Conservation (phyloP, 2,113 vertebrate species). For the Alectura lathami region DNA sequence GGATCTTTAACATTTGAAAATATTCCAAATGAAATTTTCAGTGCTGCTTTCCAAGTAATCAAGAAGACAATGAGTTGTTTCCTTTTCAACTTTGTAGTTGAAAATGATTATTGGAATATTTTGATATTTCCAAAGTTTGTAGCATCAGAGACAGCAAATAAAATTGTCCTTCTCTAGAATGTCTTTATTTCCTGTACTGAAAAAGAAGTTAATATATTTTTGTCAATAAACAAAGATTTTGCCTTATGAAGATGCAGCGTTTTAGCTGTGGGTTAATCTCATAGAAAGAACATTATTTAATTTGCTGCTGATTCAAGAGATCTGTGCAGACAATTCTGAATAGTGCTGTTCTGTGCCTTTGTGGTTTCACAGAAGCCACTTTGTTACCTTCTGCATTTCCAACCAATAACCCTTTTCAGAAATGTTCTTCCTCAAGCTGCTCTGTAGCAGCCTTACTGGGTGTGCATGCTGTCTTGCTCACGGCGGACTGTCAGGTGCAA, state of each 20-base stretch:
- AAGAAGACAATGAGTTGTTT: not conserved
- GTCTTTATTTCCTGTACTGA: slow-evolving; percentile 59
- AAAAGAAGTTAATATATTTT: slow-evolving; percentile 59
- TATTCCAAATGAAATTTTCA: slow-evolving; percentile 22
- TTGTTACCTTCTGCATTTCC: not conserved
- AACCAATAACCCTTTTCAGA: not conserved
- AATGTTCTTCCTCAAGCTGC: not conserved
- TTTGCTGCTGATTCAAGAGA: slow-evolving; percentile 38
- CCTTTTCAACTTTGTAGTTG: not conserved
- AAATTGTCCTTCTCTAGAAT: slow-evolving; percentile 46
- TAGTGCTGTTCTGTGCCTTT: not conserved
- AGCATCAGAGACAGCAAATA: slow-evolving; percentile 6
- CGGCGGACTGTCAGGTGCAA: not conserved
- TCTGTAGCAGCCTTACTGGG: not conserved
- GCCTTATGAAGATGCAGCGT: slow-evolving; percentile 47
- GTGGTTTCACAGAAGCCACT: slow-evolving; percentile 3
- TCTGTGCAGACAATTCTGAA: slow-evolving; percentile 21
- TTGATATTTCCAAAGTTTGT: slow-evolving; percentile 3
- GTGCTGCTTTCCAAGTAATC: not conserved
- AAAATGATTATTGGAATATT: slow-evolving; percentile 30
- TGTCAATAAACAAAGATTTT: slow-evolving; percentile 61
- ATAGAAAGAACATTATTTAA: slow-evolving; percentile 51
- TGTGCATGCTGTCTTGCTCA: not conserved
- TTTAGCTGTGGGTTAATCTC: slow-evolving; percentile 24
- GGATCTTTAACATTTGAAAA: slow-evolving; percentile 48